Conservation (phyloP, 2,797 vertebrate species). For the Pseudochirops cupreus region DNA sequence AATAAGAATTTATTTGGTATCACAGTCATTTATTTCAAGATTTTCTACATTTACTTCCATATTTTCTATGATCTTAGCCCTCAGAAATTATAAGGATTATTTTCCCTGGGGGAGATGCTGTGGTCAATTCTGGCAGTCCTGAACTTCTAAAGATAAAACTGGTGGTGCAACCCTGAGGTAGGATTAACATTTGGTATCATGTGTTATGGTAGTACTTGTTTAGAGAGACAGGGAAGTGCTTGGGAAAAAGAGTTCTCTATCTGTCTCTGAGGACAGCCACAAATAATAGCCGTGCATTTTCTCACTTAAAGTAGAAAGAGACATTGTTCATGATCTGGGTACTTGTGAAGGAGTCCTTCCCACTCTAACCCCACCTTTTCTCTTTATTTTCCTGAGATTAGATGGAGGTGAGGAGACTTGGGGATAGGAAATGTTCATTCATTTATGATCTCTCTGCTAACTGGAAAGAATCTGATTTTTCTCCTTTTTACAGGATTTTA, state of each 20-base stretch:
- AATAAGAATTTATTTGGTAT: background rate
- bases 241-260: background rate
- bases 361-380: too few relatives aligned
- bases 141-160: background rate
- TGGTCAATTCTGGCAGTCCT: background rate
- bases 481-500: background rate
- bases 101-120: background rate
- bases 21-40: background rate
- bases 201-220: background rate
- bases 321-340: background rate
- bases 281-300: background rate
- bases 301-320: background rate
- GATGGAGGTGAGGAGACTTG: too few relatives aligned
- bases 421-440: background rate
- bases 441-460: background rate
- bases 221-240: background rate
- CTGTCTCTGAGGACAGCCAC: background rate
- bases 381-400: too few relatives aligned
- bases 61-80: background rate
- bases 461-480: background rate
- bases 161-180: background rate
- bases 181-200: background rate
- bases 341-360: background rate
- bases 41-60: background rate
- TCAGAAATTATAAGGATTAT: background rate